Evolutionary conservation across 2,113 vertebrate genomes (phyloP).

Genomic region (Gymnorhina tibicen): DNA sequence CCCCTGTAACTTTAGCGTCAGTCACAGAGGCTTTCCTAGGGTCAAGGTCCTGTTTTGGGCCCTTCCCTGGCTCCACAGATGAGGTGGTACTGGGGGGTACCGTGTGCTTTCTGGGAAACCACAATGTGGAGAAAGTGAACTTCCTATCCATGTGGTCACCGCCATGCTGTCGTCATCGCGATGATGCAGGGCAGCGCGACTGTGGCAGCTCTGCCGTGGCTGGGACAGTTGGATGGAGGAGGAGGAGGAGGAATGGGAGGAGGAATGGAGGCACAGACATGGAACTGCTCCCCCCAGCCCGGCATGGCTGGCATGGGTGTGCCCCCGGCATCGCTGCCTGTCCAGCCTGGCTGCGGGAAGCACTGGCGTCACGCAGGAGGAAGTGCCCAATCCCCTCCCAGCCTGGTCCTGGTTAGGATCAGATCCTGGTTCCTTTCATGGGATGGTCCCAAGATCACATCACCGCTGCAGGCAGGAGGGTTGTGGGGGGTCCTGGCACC

Average conservation of each 20-base stretch:
- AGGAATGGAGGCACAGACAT: background rate
- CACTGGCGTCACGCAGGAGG: background rate
- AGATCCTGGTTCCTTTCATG: background rate
- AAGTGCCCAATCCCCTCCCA: background rate
- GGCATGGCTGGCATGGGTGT: background rate
- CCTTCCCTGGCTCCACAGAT: fast-evolving
- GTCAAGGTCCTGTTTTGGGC: background rate
- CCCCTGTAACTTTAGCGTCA: background rate
- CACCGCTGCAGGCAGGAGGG: fast-evolving
- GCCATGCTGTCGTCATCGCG: fast-evolving
- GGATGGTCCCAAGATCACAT: background rate
- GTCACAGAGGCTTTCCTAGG: background rate
- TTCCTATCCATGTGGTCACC: fast-evolving
- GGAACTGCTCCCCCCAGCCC: background rate
- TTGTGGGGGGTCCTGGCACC: background rate
- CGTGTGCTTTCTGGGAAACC: fast-evolving
- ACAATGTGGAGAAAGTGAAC: background rate
- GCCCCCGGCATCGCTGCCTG: fast-evolving
- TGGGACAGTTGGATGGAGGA: fast-evolving
- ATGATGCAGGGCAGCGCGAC: fast-evolving
- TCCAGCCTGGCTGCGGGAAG: fast-evolving
- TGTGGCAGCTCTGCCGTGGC: background rate
- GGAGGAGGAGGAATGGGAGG: background rate
- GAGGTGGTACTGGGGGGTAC: fast-evolving
- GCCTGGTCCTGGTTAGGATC: fast-evolving